phyloP scores from a whole-genome alignment of 2,888 invertebrate genomes.

The Caenorhabditis sp. region DNA sequence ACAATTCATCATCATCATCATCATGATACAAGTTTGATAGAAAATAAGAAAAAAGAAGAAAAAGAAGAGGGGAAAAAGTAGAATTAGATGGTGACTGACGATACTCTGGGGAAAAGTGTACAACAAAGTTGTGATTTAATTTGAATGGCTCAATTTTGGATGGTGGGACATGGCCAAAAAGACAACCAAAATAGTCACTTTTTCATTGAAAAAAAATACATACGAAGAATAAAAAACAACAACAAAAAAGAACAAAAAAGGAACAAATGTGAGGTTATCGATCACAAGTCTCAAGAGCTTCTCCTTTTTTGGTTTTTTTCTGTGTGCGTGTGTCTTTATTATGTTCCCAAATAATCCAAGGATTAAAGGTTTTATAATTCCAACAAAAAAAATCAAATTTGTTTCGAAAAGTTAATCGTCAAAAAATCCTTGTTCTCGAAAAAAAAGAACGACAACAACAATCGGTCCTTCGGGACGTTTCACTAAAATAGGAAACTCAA shows the following conservation, averaged over 20 bases:
- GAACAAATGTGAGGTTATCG: conserved; percentile 8
- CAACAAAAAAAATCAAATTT: too few relatives aligned
- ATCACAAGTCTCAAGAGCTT: conserved; percentile 9
- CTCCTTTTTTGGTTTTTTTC: neutral
- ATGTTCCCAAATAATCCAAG: neutral
- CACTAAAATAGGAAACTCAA: too few relatives aligned
- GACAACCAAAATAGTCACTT: conserved; percentile 2
- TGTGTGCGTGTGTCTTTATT: neutral
- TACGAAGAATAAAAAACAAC: too few relatives aligned
- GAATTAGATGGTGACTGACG: too few relatives aligned
- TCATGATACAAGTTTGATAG: too few relatives aligned
- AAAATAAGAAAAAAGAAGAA: conserved; percentile 6
- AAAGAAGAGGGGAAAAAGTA: neutral
- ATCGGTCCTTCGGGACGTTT: too few relatives aligned
- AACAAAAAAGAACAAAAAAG: conserved; percentile 10
- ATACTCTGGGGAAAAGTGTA: neutral
- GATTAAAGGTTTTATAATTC: neutral
- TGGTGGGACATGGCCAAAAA: conserved; percentile 3
- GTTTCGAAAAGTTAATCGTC: too few relatives aligned
- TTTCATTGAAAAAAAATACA: neutral
- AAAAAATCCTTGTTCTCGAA: too few relatives aligned
- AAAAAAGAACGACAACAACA: too few relatives aligned
- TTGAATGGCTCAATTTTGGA: conserved; percentile 1
- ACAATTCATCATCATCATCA: neutral
- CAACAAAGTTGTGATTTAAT: neutral